Evolutionary conservation across 64 coral and sea anemone genomes (phyloP).

Genomic region (Catalaphyllia jardinei): DNA sequence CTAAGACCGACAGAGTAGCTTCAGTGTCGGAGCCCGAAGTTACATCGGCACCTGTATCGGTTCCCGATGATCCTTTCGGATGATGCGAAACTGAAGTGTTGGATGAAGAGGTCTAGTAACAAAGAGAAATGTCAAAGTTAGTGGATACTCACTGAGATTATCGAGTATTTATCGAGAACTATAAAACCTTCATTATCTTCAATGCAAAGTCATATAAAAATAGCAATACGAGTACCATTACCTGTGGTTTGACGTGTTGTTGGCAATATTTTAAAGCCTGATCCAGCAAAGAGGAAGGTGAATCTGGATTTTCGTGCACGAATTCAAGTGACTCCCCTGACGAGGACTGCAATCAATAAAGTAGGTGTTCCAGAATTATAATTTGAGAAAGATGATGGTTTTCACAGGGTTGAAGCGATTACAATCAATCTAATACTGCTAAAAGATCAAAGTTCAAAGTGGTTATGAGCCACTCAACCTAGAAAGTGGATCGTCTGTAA

Average conservation of each 20-base stretch:
- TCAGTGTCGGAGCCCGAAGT: conserved; percentile 47
- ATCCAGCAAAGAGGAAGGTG: conserved; percentile 61
- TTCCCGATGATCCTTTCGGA: conserved; percentile 48
- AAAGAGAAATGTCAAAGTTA: conserved; percentile 10
- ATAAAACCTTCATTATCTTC: too few relatives aligned
- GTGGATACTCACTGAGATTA: not conserved
- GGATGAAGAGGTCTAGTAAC: conserved; percentile 22
- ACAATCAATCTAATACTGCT: too few relatives aligned
- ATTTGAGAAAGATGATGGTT: not conserved
- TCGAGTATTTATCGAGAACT: too few relatives aligned
- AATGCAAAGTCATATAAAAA: too few relatives aligned
- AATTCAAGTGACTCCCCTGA: conserved; percentile 6
- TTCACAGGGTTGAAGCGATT: too few relatives aligned
- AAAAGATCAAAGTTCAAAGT: too few relatives aligned
- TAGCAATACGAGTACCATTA: not conserved
- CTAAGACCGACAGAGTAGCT: not conserved
- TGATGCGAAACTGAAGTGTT: conserved; percentile 49
- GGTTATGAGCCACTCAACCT: too few relatives aligned
- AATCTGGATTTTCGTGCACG: conserved; percentile 24
- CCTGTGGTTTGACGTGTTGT: conserved; percentile 80
- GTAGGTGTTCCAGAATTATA: not conserved
- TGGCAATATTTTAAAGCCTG: conserved; percentile 88
- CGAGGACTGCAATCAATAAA: not conserved
- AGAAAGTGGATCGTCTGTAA: too few relatives aligned
- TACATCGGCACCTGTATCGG: conserved; percentile 42